Evolutionary conservation across 2,888 invertebrate genomes (phyloP), one percentile per base, ranked within the genome.

Genomic region (Tribolium freemani): DNA sequence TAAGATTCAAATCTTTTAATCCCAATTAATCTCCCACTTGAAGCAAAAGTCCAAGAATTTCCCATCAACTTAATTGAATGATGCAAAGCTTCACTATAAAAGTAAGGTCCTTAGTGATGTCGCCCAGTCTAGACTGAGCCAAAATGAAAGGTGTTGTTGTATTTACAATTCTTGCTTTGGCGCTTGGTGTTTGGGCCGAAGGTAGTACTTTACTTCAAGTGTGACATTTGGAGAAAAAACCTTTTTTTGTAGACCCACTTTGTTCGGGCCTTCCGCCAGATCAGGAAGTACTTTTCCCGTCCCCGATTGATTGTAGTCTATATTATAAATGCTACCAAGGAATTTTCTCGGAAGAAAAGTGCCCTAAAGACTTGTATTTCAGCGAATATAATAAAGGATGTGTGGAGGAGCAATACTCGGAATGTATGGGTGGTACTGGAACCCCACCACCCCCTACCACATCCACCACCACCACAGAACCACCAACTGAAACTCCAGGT

Each of bases 311-410:
- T 16, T 69, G 69, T 20, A 53, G 30, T 3, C 9, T 51, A 5
- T 69, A 60, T 44, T 69, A 44, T 21, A 69, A 30, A 48, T 69
- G 69, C 44, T 69, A 10, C n/a, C 13, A 69, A 10, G 69, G 69
- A 13, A 13, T 8, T 38, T 26, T 51, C 10, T 30, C 11, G 2
- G 10, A 16, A 30, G 38, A 69, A 16, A 16, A 48, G 16, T 69
- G 69, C 38, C 44, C 38, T 1, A n/a, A 51, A 8, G 60, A 38
- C 5, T 31, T 60, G 30, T 53, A 21, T 45, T 66, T 66, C n/a
- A 45, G 45, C 44, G 53, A 51, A 21, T 16, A 8, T 11, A 54
- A 26, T 6, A 21, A 66, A 21, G 21, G 21, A 3, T 66, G 66
- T 31, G 66, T 66, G 9, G 31, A 31, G 10, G 38, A 44, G 2